phyloP scores from a whole-genome alignment of 2,888 invertebrate genomes.

The Lottia gigantea region DNA sequence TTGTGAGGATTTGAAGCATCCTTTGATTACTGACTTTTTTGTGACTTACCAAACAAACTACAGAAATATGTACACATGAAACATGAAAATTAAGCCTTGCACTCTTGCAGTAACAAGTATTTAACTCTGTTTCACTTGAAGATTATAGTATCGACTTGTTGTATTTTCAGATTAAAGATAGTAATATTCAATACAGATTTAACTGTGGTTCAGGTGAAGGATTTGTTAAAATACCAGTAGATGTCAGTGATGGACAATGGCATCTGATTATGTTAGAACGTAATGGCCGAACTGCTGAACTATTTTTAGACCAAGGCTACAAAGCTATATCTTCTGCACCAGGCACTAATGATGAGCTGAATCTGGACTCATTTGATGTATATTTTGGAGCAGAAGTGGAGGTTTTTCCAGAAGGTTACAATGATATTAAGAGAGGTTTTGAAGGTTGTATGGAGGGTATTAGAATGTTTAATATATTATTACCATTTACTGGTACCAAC shows the following conservation, averaged over 20 bases:
- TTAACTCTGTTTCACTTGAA: too few species aligned
- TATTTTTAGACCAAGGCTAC: constrained; percentile 82
- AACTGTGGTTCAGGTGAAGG: constrained; percentile 93
- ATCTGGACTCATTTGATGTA: constrained; percentile 84
- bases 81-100: too few species aligned
- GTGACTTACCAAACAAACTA: too few species aligned
- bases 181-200: constrained; percentile 88
- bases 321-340: constrained; percentile 78
- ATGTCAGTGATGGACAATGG: constrained; percentile 87
- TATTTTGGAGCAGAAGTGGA: constrained; percentile 85
- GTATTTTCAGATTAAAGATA: constrained; percentile 77
- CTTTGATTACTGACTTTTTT: too few species aligned
- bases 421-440: constrained; percentile 82
- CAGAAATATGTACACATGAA: too few species aligned
- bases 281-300: constrained; percentile 82
- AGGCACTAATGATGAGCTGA: constrained; percentile 84
- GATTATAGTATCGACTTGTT: too few species aligned
- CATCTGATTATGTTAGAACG: constrained; percentile 80
- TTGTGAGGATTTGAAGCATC: too few species aligned
- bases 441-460: constrained; percentile 92
- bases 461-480: constrained; percentile 78
- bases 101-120: too few species aligned
- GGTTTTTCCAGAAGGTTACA: constrained; percentile 48
- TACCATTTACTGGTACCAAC: constrained; percentile 75
- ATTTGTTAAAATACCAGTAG: constrained; percentile 80